Evolutionary conservation across 2,113 vertebrate species (phyloP).

Genomic region (Hippocampus guttulatus): DNA sequence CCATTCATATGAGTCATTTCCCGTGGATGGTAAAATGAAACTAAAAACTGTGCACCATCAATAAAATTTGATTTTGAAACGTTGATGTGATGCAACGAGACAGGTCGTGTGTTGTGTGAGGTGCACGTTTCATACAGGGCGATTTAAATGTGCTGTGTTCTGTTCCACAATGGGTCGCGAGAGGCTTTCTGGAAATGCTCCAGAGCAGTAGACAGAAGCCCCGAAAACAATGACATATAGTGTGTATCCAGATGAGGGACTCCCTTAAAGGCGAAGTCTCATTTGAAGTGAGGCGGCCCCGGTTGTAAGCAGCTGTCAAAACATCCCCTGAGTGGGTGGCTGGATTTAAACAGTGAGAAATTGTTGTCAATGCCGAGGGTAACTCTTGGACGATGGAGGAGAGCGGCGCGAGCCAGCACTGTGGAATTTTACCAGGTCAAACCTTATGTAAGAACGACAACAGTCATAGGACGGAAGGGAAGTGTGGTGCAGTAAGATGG

Average conservation of each 20-base stretch:
- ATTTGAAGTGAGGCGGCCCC: constrained; percentile 52
- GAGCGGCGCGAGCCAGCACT: constrained; percentile 18
- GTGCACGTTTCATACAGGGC: background rate
- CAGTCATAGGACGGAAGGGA: constrained; percentile 27
- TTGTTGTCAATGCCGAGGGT: constrained; percentile 48
- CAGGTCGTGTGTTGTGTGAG: background rate
- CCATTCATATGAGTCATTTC: constrained; percentile 20
- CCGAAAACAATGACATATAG: constrained; percentile 26
- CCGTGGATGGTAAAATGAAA: background rate
- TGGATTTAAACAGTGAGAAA: constrained; percentile 58
- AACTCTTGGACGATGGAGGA: constrained; percentile 37
- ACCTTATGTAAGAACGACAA: constrained; percentile 56
- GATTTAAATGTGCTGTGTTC: constrained; percentile 10
- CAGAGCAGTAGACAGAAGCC: constrained; percentile 7
- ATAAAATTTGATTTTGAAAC: background rate
- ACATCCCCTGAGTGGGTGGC: constrained; percentile 61
- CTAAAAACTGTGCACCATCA: background rate
- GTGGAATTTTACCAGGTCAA: constrained; percentile 67
- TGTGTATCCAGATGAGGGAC: constrained; percentile 31
- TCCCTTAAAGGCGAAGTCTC: constrained; percentile 26
- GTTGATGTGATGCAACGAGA: background rate
- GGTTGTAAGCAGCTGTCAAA: constrained; percentile 64
- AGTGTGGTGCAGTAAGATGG: constrained; percentile 21
- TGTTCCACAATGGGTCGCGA: constrained; percentile 9
- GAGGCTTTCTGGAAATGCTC: constrained; percentile 16